Evolutionary conservation across 1,140 invertebrate species (phyloP), one percentile per base, ranked within the genome.

Genomic region (Dreissena polymorpha): DNA sequence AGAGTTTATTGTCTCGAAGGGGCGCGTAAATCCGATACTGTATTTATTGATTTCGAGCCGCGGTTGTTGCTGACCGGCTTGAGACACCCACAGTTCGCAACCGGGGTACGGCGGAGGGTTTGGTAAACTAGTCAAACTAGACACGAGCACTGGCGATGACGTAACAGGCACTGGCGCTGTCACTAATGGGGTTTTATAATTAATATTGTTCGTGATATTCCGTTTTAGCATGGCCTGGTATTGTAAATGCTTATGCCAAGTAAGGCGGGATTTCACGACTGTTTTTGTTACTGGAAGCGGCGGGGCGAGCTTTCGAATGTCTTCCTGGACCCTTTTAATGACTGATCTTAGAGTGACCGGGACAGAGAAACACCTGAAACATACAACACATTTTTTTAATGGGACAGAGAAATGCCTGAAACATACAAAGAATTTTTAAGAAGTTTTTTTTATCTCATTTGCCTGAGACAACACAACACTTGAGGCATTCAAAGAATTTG

Each of bases 281-380:
- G 60, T n/a, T 63, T 51, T 69, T 21, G 67, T 21, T 10, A 71
- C 65, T 18, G 87, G 86, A 55, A 87, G 85, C 23, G 86, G 88
- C 0, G 85, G 57, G 8, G 77, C 76, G 29, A 86, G 76, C 21
- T 88, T 89, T 49, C 87, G 80, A 23, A 92, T 85, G 67, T 91
- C 86, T 53, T 81, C 86, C 12, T 84, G 89, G n/a, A 92, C 93
- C 83, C 95, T 95, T 82, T 95, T 94, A 10, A 97, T 94, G 10
- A 97, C 92, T 5, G 95, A 94, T 84, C 96, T 94, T 93, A 97
- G 95, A 5, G 97, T 97, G 23, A 98, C 94, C 6, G 98, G 98
- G 90, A 99, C 97, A 18, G 97, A 98, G 83, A 98, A 94, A 86
- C 96, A 97, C 86, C 96, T 95, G 89, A 23, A 92, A 92, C 72